Conservation (phyloP, 2,888 invertebrate species). For the Bimastos eiseni region DNA sequence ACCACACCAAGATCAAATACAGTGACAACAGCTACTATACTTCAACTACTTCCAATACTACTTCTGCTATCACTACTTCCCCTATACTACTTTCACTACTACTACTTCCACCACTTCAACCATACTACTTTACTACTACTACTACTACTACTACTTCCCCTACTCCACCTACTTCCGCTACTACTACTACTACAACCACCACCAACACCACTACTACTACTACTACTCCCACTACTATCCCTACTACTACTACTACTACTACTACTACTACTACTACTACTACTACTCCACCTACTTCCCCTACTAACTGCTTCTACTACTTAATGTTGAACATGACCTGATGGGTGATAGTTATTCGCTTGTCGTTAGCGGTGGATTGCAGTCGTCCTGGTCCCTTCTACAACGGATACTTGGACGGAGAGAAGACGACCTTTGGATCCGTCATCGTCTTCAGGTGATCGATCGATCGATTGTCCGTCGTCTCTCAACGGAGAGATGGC, state of each 20-base stretch:
- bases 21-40: neutral
- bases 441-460: conserved; percentile 80
- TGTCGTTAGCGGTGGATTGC: conserved; percentile 85
- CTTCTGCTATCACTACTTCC: neutral
- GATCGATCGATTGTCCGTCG: neutral
- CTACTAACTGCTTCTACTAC: neutral
- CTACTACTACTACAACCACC: neutral
- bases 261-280: neutral
- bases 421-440: conserved; percentile 87
- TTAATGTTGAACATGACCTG: neutral
- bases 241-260: no score
- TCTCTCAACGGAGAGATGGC: neutral
- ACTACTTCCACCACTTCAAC: neutral
- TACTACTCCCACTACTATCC: neutral
- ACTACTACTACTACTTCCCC: neutral
- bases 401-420: conserved; percentile 83
- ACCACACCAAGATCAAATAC: no score
- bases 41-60: neutral
- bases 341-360: neutral
- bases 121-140: neutral
- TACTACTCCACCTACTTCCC: neutral
- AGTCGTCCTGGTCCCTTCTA: conserved; percentile 88
- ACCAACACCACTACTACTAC: neutral
- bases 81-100: no score
- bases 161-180: neutral